phyloP scores from a whole-genome alignment of 2,113 vertebrate genomes.

The Sinocyclocheilus anophthalmus region DNA sequence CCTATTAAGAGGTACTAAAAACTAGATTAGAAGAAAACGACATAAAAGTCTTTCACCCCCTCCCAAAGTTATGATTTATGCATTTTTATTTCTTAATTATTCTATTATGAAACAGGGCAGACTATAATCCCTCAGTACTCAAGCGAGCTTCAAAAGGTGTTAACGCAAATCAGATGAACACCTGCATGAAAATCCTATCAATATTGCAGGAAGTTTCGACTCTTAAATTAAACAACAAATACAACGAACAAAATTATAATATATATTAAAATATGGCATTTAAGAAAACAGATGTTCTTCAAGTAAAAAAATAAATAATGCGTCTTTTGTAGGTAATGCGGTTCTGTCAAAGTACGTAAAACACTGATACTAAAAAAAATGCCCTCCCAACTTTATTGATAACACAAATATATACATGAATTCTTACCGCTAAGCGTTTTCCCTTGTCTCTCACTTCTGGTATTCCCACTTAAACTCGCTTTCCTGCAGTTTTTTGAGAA shows the following conservation, averaged over 20 bases:
- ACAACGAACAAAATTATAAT: background rate
- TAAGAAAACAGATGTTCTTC: background rate
- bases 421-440: conserved; percentile 29
- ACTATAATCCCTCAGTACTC: background rate
- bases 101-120: conserved; percentile 21
- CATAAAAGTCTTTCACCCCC: conserved; percentile 3
- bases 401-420: background rate
- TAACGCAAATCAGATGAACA: conserved; percentile 24
- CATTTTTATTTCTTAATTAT: conserved; percentile 9
- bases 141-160: background rate
- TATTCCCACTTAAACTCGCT: conserved; percentile 33
- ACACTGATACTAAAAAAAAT: background rate
- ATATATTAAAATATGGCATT: background rate
- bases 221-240: background rate
- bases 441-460: background rate
- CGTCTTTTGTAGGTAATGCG: conserved; percentile 27
- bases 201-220: conserved; percentile 21
- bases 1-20: conserved; percentile 35
- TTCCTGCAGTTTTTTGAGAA: conserved; percentile 8
- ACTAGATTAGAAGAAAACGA: conserved; percentile 19
- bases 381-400: conserved; percentile 14
- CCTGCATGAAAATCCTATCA: conserved; percentile 27
- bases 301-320: background rate
- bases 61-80: conserved; percentile 23
- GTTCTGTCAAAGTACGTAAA: background rate